phyloP scores from a whole-genome alignment of 2,113 vertebrate species.

The Cyprinus carpio region DNA sequence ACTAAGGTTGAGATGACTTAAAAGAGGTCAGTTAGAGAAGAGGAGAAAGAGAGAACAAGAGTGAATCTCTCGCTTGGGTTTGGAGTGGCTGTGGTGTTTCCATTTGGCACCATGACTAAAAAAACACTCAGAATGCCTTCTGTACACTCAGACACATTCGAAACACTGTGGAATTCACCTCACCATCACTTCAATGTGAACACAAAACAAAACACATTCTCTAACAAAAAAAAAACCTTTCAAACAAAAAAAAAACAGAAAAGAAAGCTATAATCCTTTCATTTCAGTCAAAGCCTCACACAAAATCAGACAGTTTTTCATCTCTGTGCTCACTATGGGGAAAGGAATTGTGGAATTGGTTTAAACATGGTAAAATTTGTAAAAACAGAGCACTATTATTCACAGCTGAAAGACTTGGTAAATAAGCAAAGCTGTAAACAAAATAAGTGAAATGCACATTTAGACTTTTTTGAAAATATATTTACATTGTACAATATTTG shows the following conservation, averaged over 20 bases:
- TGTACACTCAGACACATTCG: constrained; percentile 6
- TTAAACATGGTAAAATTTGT: background rate
- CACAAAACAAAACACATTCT: background rate
- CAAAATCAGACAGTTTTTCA: background rate
- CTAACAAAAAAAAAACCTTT: background rate
- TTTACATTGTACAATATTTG: background rate
- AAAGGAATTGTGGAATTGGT: too few relatives aligned
- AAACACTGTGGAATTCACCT: constrained; percentile 18
- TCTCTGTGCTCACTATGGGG: background rate
- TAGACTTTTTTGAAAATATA: too few relatives aligned
- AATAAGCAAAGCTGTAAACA: background rate
- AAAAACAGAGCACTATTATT: background rate
- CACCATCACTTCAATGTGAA: background rate
- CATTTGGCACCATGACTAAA: constrained; percentile 4
- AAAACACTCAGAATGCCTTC: constrained; percentile 20
- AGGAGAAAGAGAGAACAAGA: background rate
- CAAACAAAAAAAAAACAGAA: too few relatives aligned
- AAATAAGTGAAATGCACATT: background rate
- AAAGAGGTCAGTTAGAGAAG: constrained; percentile 8
- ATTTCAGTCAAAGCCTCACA: background rate
- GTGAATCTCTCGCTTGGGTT: constrained; percentile 3
- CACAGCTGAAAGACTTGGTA: background rate
- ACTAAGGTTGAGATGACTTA: background rate
- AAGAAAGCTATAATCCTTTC: background rate
- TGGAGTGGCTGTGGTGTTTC: constrained; percentile 17